Percentiles rank a stretch among this genome's conserved stretches.
Conservation (phyloP, 2,888 invertebrate species). For the Meliscaeva auricollis region DNA sequence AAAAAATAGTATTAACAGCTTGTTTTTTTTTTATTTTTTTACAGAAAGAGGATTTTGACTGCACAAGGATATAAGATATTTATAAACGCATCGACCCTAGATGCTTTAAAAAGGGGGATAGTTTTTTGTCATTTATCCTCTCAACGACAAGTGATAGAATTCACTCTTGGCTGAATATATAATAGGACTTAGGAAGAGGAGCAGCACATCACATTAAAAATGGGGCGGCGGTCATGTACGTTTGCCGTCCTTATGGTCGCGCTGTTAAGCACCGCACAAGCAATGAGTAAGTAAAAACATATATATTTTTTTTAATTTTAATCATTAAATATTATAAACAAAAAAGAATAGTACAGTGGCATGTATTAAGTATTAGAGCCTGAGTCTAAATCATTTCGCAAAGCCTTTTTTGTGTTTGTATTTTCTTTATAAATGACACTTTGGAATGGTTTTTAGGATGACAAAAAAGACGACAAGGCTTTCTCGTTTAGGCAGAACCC, state of each 20-base stretch:
- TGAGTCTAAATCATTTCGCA: too few species aligned
- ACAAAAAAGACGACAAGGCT: too few species aligned
- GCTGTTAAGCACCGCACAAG: slow-evolving; percentile 81
- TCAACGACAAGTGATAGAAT: slow-evolving; percentile 49
- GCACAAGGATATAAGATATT: slow-evolving; percentile 62
- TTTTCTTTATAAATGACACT: too few species aligned
- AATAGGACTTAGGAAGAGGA: slow-evolving; percentile 49
- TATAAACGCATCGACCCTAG: slow-evolving; percentile 65
- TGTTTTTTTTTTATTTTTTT: slow-evolving; percentile 34
- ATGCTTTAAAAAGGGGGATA: slow-evolving; percentile 51
- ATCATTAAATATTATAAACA: slow-evolving; percentile 8
- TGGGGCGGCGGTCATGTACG: slow-evolving; percentile 83
- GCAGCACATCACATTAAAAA: slow-evolving; percentile 77
- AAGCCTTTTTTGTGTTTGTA: too few species aligned
- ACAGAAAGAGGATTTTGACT: slow-evolving; percentile 64
- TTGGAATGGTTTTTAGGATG: too few species aligned
- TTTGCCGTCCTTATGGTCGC: slow-evolving; percentile 82
- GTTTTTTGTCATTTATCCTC: slow-evolving; percentile 35
- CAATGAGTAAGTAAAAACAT: slow-evolving; percentile 81
- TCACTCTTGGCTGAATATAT: slow-evolving; percentile 64
- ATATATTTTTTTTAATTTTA: slow-evolving; percentile 26
- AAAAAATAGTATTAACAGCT: slow-evolving; percentile 43
- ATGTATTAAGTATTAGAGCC: too few species aligned
- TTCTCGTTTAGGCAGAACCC: too few species aligned
- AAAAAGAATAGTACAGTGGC: not conserved